Evolutionary conservation across 2,888 invertebrate species (phyloP), one percentile per base, ranked within the genome.

Genomic region (Pseudanteris insignis): DNA sequence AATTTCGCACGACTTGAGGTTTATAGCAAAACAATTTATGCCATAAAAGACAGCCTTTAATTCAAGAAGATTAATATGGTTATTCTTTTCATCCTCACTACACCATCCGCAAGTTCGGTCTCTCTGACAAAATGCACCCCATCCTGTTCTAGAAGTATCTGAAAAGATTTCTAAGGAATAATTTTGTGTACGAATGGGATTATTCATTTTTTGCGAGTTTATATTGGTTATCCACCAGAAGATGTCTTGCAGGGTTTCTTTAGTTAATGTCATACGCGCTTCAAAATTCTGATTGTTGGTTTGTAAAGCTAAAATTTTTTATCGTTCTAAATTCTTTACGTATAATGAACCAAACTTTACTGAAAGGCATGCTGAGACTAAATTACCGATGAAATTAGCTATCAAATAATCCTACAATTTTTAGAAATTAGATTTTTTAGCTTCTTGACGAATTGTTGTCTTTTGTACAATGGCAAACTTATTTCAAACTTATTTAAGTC

Each of bases 1-100:
- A 1, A 57, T 36, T 5, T 57, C 46, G 1, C 11, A 18, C 25
- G 38, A 18, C 1, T 8, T 1, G 4, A 10, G 0, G 15, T 37
- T 8, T 7, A 7, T 9, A 2, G 65, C 64, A 38, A 67, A 70
- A 32, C 18, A 55, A 30, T 58, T 32, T 5, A 30, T 2, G 6
- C 11, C 30, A 2, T 11, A 8, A 8, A 10, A 11, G 11, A 9
- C 30, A 4, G 30, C 30, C 46, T 11, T 30, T 9, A 24, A 24
- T 28, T 41, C 61, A 6, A 55, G 13, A 24, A 24, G 46, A 57
- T 69, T 48, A 47, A 68, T 62, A 54, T 66, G 25, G 37, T 10
- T n/a, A 3, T 14, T 32, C 21, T 29, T 40, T 62, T 66, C 34
- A 12, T 25, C 0, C 5, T 14, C 13, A 14, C 26, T 26, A 3